These are phyloP conservation scores for Gallinago paraguaiae DNA, from an alignment of 2,113 vertebrate species.

Conservation along the genomic window DNA sequence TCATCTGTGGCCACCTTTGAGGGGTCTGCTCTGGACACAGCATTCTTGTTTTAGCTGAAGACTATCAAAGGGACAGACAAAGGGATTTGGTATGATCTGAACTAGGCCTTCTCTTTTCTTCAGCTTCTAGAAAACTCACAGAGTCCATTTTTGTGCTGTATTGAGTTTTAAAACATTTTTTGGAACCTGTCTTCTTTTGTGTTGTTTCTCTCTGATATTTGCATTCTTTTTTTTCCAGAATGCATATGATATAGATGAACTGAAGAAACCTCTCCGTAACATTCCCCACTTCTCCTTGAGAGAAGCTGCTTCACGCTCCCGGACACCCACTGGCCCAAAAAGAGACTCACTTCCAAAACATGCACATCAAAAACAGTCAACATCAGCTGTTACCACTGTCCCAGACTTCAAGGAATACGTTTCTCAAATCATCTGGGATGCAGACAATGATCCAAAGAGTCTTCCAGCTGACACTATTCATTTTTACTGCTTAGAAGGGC, in stretches of 20 bases:
- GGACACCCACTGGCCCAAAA: constrained; percentile 74
- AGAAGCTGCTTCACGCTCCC: constrained; percentile 77
- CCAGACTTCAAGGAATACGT: constrained; percentile 84
- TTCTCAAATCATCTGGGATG: constrained; percentile 81
- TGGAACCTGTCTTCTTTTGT: not conserved
- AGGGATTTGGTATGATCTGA: not conserved
- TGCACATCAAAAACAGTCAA: constrained; percentile 58
- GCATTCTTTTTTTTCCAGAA: constrained; percentile 70
- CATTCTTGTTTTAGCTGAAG: not conserved
- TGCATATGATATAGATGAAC: constrained; percentile 83
- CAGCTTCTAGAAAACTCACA: not conserved
- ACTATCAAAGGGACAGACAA: not conserved
- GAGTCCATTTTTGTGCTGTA: not conserved
- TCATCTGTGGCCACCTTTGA: not conserved
- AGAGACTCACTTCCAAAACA: constrained; percentile 69
- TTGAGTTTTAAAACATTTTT: not conserved
- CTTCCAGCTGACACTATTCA: constrained; percentile 80
- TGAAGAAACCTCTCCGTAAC: constrained; percentile 84
- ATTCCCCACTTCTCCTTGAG: constrained; percentile 78
- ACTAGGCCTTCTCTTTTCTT: not conserved
- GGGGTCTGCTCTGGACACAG: not conserved
- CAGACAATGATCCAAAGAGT: constrained; percentile 77
- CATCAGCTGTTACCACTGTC: constrained; percentile 63
- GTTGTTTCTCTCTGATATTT: not conserved
- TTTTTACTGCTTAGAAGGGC: constrained; percentile 82